Percentiles rank a stretch among this genome's conserved stretches.
These are phyloP conservation scores for Choloepus hoffmanni DNA, from an alignment of 2,113 vertebrate species.

Conservation along the genomic window DNA sequence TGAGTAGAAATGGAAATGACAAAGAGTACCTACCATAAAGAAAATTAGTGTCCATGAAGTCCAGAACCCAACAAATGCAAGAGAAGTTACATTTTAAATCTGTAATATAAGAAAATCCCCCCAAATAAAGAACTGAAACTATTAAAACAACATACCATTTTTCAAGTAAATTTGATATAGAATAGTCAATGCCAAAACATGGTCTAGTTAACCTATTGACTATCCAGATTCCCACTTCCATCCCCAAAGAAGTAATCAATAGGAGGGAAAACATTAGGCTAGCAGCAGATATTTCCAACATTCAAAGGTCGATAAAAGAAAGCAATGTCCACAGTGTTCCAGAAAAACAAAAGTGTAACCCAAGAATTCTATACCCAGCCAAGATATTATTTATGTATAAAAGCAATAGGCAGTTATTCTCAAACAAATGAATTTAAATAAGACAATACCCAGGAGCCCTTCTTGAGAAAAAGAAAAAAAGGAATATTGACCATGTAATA, in stretches of 20 bases:
- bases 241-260: background rate
- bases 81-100: background rate
- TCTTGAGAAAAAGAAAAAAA: background rate
- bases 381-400: background rate
- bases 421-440: background rate
- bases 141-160: background rate
- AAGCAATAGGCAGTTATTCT: background rate
- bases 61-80: background rate
- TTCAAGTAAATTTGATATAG: background rate
- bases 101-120: background rate
- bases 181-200: background rate
- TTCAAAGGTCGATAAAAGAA: background rate
- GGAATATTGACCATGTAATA: background rate
- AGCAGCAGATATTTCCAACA: background rate
- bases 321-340: background rate
- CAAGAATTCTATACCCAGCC: background rate
- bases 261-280: background rate
- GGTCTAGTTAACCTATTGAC: background rate
- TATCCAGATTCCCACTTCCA: background rate
- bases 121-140: background rate
- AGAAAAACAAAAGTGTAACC: background rate
- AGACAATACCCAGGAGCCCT: background rate
- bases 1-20: background rate
- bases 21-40: background rate
- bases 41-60: background rate